These are phyloP conservation scores for Osmerus eperlanus DNA, from an alignment of 2,113 vertebrate species.

Conservation along the genomic window DNA sequence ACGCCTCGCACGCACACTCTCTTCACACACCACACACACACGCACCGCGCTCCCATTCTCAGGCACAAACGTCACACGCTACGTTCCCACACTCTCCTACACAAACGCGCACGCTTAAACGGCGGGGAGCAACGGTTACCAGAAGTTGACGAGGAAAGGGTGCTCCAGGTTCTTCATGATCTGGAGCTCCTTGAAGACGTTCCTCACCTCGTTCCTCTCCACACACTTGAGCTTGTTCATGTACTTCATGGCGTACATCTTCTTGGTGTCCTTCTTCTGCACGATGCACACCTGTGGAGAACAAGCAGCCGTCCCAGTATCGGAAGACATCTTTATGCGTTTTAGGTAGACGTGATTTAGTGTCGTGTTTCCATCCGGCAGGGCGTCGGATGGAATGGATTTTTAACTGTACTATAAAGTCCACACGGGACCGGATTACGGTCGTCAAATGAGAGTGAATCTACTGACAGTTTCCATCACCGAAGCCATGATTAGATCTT, in stretches of 20 bases:
- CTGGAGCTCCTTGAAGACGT: conserved; percentile 96
- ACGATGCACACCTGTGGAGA: conserved; percentile 89
- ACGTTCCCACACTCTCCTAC: neutral
- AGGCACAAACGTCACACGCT: neutral
- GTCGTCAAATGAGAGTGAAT: too few relatives aligned
- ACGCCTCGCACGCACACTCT: neutral
- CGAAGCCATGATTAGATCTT: too few relatives aligned
- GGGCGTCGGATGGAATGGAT: too few relatives aligned
- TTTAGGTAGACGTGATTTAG: neutral
- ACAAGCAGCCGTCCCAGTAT: neutral
- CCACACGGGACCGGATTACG: neutral
- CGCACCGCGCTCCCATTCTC: neutral
- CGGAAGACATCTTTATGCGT: neutral
- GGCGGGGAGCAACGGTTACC: conserved; percentile 72
- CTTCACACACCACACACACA: neutral
- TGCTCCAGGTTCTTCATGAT: conserved; percentile 98
- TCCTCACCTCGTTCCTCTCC: conserved; percentile 94
- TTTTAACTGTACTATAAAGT: neutral
- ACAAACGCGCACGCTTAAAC: neutral
- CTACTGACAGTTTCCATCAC: too few relatives aligned
- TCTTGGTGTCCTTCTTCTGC: conserved; percentile 97
- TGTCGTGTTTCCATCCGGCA: too few relatives aligned
- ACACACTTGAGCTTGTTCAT: conserved; percentile 98
- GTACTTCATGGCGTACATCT: conserved; percentile 99
- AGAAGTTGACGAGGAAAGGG: conserved; percentile 94